Evolutionary conservation across 2,797 vertebrate species (phyloP).

Genomic region (Rhabdophis nuchalis): DNA sequence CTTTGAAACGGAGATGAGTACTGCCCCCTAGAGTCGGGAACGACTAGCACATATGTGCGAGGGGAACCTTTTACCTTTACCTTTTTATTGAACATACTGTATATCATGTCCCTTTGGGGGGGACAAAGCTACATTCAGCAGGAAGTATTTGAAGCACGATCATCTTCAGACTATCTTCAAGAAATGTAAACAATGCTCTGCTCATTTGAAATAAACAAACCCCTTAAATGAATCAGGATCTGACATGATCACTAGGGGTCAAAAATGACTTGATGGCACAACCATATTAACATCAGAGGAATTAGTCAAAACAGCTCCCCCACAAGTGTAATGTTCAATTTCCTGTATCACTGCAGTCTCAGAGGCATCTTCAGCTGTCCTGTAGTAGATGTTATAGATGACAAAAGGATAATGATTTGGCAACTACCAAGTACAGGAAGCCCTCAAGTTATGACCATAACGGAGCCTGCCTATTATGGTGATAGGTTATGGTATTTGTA

Average conservation of each 20-base stretch:
- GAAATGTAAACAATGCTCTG: neutral
- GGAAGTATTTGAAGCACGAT: neutral
- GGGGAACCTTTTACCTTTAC: too few relatives aligned
- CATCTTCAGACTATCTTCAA: neutral
- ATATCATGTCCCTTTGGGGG: neutral
- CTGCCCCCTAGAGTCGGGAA: too few relatives aligned
- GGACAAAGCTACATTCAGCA: neutral
- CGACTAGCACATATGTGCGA: too few relatives aligned
- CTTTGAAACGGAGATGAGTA: too few relatives aligned
- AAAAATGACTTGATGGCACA: neutral
- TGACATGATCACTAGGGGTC: neutral
- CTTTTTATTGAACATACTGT: neutral
- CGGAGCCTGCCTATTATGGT: neutral
- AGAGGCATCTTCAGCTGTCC: neutral
- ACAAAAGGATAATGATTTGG: neutral
- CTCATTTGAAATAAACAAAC: neutral
- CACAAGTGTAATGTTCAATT: too few relatives aligned
- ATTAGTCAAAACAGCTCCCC: neutral
- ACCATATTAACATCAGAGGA: neutral
- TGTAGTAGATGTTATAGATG: neutral
- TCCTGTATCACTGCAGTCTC: neutral
- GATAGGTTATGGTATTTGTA: neutral
- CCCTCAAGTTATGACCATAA: neutral
- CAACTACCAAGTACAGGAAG: neutral
- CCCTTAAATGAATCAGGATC: neutral